phyloP scores from a whole-genome alignment of 2,888 invertebrate species.

The Tetramorium bicarinatum region DNA sequence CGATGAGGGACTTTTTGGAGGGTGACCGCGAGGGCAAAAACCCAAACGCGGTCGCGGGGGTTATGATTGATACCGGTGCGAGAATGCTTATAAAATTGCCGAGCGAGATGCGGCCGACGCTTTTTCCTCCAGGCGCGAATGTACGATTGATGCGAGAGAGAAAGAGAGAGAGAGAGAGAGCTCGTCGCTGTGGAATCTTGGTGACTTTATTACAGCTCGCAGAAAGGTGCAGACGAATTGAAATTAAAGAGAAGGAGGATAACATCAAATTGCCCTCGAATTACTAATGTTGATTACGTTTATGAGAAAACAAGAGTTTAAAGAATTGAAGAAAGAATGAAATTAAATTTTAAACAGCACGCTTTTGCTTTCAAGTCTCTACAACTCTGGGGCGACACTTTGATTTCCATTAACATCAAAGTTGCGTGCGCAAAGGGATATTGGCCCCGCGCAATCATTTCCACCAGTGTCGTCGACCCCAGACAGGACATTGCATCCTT shows the following conservation, averaged over 20 bases:
- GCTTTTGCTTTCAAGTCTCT: conserved; percentile 33
- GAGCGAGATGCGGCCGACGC: conserved; percentile 28
- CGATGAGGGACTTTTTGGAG: conserved; percentile 60
- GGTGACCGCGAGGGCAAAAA: conserved; percentile 29
- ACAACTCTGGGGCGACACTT: conserved; percentile 16
- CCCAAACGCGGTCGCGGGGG: conserved; percentile 28
- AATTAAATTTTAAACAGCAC: conserved; percentile 32
- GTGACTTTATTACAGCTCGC: neutral
- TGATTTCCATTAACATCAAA: conserved; percentile 52
- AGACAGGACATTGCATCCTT: conserved; percentile 33
- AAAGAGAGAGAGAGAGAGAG: neutral
- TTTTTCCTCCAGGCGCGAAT: conserved; percentile 45
- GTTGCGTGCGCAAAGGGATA: conserved; percentile 52
- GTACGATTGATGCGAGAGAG: conserved; percentile 37
- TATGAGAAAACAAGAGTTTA: neutral
- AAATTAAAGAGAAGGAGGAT: neutral
- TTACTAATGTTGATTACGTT: neutral
- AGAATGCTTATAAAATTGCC: conserved; percentile 58
- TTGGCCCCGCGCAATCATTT: conserved; percentile 44
- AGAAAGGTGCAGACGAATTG: neutral
- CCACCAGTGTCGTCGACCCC: conserved; percentile 59
- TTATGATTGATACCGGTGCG: conserved; percentile 57
- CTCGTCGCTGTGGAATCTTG: conserved; percentile 11
- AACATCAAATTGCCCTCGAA: neutral
- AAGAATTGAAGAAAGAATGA: neutral